Percentiles rank a stretch among this genome's conserved stretches.
Evolutionary conservation across 1,140 invertebrate species (phyloP).

Genomic region (Pissodes strobi): DNA sequence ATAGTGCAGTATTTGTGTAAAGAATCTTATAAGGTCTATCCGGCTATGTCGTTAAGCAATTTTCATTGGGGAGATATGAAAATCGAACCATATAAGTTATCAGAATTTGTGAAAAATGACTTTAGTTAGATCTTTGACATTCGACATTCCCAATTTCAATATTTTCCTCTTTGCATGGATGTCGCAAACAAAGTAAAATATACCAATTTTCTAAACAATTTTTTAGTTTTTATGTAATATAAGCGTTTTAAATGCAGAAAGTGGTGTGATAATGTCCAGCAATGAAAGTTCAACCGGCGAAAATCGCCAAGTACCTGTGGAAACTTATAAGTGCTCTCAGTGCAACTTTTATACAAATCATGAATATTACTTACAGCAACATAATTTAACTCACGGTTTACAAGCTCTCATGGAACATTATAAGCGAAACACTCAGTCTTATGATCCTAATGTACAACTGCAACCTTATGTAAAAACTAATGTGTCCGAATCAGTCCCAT

Average conservation of each 20-base stretch:
- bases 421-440: constrained; percentile 7
- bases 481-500: not conserved
- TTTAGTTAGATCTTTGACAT: too few species aligned
- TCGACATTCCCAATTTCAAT: too few species aligned
- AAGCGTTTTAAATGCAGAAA: constrained; percentile 5
- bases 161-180: too few species aligned
- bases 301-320: constrained; percentile 19
- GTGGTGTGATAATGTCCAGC: constrained; percentile 13
- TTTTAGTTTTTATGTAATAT: not conserved
- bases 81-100: too few species aligned
- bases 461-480: constrained; percentile 11
- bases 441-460: not conserved
- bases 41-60: too few species aligned
- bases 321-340: constrained; percentile 29
- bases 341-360: constrained; percentile 34
- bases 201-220: not conserved
- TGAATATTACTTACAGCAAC: constrained; percentile 32
- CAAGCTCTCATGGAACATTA: constrained; percentile 24
- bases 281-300: constrained; percentile 9
- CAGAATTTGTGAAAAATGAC: too few species aligned
- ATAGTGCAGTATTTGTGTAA: too few species aligned
- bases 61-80: too few species aligned
- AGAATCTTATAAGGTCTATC: too few species aligned
- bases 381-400: constrained; percentile 25
- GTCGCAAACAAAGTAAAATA: constrained; percentile 11